Percentiles rank a stretch among this genome's conserved stretches.
Conservation (phyloP, 1,140 invertebrate genomes). For the Drosophila prosaltans region DNA sequence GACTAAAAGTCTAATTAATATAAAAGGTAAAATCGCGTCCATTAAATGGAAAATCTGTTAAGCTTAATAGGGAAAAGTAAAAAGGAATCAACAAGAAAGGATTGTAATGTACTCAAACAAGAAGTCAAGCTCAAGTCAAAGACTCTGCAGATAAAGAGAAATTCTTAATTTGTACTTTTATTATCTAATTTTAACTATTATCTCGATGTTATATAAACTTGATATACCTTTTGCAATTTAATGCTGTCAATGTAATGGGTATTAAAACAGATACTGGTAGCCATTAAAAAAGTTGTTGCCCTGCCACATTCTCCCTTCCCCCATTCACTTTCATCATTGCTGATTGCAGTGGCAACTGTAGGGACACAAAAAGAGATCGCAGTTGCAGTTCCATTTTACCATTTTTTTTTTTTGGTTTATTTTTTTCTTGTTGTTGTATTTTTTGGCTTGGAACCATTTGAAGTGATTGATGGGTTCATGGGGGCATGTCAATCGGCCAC, state of each 20-base stretch:
- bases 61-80: no score
- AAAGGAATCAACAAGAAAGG: no score
- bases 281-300: constrained; percentile 3
- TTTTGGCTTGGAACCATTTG: constrained; percentile 24
- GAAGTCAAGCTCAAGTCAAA: no score
- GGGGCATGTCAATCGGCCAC: constrained; percentile 70
- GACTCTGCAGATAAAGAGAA: no score
- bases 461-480: constrained; percentile 75
- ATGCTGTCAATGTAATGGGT: background rate
- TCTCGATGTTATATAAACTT: background rate
- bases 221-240: background rate
- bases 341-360: constrained; percentile 58
- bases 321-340: constrained; percentile 33
- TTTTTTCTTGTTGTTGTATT: background rate
- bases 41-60: no score
- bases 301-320: background rate
- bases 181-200: no score
- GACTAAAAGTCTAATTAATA: no score
- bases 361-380: constrained; percentile 36
- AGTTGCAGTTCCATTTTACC: constrained; percentile 5
- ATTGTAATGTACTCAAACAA: no score
- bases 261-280: constrained; percentile 11
- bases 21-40: no score
- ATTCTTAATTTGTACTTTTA: no score
- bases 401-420: background rate